Evolutionary conservation across 2,113 vertebrate species (phyloP).

Genomic region (Neotoma lepida): DNA sequence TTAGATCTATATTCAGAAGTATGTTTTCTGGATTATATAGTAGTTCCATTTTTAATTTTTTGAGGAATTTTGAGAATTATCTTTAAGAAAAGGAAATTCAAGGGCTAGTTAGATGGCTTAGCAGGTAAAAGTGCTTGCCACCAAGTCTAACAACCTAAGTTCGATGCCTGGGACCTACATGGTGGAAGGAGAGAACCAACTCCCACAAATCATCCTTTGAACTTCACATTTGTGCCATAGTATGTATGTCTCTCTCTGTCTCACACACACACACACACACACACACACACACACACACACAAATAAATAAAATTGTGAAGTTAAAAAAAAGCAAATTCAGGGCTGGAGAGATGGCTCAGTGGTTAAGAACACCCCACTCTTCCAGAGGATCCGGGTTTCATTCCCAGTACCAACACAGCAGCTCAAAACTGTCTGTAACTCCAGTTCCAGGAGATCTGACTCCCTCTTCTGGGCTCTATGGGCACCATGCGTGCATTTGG

Average conservation of each 20-base stretch:
- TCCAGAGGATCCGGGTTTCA: not conserved
- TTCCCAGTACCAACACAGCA: not conserved
- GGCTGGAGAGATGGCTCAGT: not conserved
- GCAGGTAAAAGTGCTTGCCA: not conserved
- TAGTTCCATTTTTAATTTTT: slow-evolving; percentile 60
- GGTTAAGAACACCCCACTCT: not conserved
- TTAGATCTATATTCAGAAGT: slow-evolving; percentile 30
- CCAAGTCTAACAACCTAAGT: not conserved
- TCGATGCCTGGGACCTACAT: not conserved
- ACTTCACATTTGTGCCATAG: not conserved
- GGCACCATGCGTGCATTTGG: not conserved
- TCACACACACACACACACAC: no score
- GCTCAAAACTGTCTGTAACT: not conserved
- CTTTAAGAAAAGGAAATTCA: not conserved
- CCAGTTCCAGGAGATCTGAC: not conserved
- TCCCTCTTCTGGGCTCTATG: not conserved
- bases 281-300: no score
- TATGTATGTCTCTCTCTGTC: not conserved
- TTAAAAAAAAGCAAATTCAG: not conserved
- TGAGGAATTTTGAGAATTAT: slow-evolving; percentile 30
- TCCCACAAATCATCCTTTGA: not conserved
- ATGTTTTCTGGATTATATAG: slow-evolving; percentile 4
- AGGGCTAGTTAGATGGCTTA: not conserved
- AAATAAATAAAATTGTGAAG: not conserved
- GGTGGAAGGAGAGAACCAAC: not conserved